Evolutionary conservation across 2,888 invertebrate genomes (phyloP), one percentile per base, ranked within the genome.

Genomic region (Oscheius onirici): DNA sequence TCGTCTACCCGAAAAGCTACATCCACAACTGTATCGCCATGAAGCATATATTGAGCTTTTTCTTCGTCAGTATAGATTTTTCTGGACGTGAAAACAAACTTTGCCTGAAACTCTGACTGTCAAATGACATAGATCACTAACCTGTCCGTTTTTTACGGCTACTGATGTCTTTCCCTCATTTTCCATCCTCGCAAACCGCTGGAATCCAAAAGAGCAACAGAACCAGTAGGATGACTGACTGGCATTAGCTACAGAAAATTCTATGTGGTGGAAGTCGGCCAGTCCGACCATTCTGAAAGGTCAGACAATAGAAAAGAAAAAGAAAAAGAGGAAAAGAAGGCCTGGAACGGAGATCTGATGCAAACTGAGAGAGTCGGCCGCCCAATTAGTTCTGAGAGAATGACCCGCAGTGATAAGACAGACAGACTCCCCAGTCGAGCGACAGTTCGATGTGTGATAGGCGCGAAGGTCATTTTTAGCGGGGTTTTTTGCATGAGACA

Each of bases 1-100:
- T 96, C 93, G 88, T 97, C 94, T 2, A 99, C 97, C 74, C 92
- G 91, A 88, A 99, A 97, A 1, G 96, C 95, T 26, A 99, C 91
- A 88, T 97, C 96, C 86, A 94, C 95, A 28, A 95, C 97, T 74
- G 95, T 96, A 90, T 97, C 97, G 0, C 97, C 97, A 88, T 99
- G 97, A 80, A 91, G 92, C 0, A 92, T 91, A 73, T 96, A 89
- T 88, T 96, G 94, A 61, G 91, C 90, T 5, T 92, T 92, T 93
- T 77, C 93, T 92, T 84, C 34, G 1, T 68, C 28, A 1, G 51
- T 46, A n/a, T 41, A 70, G 26, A 3, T n/a, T 43, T 96, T 93
- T 43, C 94, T 91, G 0, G 95, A 93, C 86, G 93, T 92, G 87
- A 99, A 95, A 6, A 95, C 93, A 88, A 97, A 95, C 40, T 93